These are phyloP conservation scores for Lysandra bellargus DNA, from an alignment of 2,888 invertebrate species.

Conservation along the genomic window DNA sequence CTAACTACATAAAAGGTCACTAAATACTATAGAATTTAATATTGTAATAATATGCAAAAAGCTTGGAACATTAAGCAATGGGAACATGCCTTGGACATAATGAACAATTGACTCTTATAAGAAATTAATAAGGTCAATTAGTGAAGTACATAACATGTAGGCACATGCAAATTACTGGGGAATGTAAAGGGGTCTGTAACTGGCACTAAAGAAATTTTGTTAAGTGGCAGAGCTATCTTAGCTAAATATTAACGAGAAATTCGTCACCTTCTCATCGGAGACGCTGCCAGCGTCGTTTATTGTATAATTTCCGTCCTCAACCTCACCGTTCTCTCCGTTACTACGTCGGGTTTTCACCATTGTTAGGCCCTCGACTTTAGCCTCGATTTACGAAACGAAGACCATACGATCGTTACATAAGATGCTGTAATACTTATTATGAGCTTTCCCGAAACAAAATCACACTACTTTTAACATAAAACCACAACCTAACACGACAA, in stretches of 20 bases:
- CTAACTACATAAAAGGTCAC: neutral
- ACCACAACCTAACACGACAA: conserved; percentile 61
- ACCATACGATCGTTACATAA: conserved; percentile 61
- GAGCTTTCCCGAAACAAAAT: conserved; percentile 54
- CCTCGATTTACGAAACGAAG: conserved; percentile 60
- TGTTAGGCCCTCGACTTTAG: conserved; percentile 55
- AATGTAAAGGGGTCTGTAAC: conserved; percentile 60
- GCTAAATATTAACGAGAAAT: conserved; percentile 43
- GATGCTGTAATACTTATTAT: conserved; percentile 50
- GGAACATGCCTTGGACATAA: conserved; percentile 2
- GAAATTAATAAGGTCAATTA: conserved; percentile 21
- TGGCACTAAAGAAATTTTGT: conserved; percentile 50
- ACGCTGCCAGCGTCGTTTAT: conserved; percentile 74
- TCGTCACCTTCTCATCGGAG: conserved; percentile 76
- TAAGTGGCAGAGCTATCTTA: conserved; percentile 50
- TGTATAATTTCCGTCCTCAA: conserved; percentile 73
- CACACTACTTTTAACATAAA: conserved; percentile 51
- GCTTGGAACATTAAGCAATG: neutral
- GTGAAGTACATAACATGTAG: conserved; percentile 40
- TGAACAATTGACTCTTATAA: neutral
- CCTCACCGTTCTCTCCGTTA: conserved; percentile 77
- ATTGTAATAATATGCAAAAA: neutral
- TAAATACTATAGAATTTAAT: neutral
- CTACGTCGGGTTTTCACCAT: conserved; percentile 81
- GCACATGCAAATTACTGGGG: conserved; percentile 58